Conservation (phyloP, 2,888 invertebrate species). For the Synanthedon vespiformis region DNA sequence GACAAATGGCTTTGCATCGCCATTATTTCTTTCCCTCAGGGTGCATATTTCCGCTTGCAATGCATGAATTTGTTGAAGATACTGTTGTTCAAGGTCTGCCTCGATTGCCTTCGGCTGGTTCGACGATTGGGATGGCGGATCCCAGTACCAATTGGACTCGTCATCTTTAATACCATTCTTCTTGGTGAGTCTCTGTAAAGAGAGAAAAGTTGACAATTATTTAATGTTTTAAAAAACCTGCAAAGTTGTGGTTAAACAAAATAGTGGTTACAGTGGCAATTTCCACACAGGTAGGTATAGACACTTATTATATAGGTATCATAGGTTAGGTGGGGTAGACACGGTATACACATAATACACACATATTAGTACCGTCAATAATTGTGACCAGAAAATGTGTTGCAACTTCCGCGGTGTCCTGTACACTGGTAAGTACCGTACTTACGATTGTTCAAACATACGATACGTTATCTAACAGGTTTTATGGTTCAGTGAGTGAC, state of each 20-base stretch:
- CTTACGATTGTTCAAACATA: conserved; percentile 11
- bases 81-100: conserved; percentile 28
- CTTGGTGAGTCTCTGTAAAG: conserved; percentile 51
- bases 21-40: conserved; percentile 37
- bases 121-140: conserved; percentile 36
- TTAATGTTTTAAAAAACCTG: neutral
- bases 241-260: no score
- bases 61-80: conserved; percentile 42
- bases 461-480: conserved; percentile 40
- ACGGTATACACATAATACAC: no score
- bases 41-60: conserved; percentile 52
- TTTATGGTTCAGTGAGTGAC: conserved; percentile 28
- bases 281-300: no score
- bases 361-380: no score
- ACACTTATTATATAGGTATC: no score
- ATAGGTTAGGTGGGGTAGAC: no score
- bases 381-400: neutral
- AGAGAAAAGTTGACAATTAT: conserved; percentile 13
- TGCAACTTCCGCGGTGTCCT: neutral
- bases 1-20: conserved; percentile 25
- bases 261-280: no score
- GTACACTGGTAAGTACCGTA: neutral
- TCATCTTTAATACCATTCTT: conserved; percentile 60
- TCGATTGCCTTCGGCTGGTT: conserved; percentile 13
- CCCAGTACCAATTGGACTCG: conserved; percentile 68